Evolutionary conservation across 2,113 vertebrate genomes (phyloP).

Genomic region (Tachycineta bicolor): DNA sequence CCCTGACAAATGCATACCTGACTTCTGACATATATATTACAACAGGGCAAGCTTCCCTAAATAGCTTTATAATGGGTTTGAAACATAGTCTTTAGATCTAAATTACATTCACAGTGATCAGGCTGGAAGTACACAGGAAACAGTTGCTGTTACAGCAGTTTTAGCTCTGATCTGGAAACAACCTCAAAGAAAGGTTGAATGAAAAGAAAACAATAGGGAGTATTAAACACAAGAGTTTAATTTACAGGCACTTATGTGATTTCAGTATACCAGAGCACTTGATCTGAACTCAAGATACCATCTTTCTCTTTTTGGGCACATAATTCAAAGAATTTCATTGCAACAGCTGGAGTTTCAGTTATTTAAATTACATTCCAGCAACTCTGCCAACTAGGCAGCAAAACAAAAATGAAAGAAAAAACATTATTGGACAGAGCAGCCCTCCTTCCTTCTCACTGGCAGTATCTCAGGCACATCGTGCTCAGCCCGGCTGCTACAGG

Average conservation of each 20-base stretch:
- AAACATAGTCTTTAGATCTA: not conserved
- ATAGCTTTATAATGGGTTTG: not conserved
- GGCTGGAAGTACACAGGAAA: not conserved
- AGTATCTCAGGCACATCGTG: not conserved
- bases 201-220: not conserved
- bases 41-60: not conserved
- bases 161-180: not conserved
- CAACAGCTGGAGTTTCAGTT: conserved; percentile 55
- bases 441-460: not conserved
- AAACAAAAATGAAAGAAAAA: conserved; percentile 35
- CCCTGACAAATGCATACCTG: not conserved
- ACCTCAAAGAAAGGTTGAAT: not conserved
- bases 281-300: conserved; percentile 25
- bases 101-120: not conserved
- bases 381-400: conserved; percentile 37
- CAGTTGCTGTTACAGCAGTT: not conserved
- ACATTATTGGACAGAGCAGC: not conserved
- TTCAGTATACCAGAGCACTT: not conserved
- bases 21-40: not conserved
- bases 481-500: not conserved
- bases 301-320: not conserved
- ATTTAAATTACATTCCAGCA: conserved; percentile 50
- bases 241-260: not conserved
- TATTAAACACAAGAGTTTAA: not conserved
- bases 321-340: conserved; percentile 26